phyloP scores from a whole-genome alignment of 64 coral and sea anemone genomes.

The Actinia equina region DNA sequence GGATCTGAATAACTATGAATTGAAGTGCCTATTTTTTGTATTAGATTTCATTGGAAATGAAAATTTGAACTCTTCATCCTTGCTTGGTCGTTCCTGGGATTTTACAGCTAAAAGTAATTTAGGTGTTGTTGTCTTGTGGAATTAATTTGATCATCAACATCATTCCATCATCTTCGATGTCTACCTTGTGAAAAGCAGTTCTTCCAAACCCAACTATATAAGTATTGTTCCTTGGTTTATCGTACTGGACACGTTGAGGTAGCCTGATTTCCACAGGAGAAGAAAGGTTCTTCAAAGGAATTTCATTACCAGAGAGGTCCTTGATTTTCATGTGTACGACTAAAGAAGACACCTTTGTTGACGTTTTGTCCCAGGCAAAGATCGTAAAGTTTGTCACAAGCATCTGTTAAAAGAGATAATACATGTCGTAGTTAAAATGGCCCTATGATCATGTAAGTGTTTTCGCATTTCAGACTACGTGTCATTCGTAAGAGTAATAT shows the following conservation, averaged over 20 bases:
- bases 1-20: background rate
- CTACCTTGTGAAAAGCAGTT: background rate
- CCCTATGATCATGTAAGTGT: too few relatives aligned
- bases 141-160: constrained; percentile 21
- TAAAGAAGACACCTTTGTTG: background rate
- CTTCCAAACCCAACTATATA: background rate
- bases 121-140: constrained; percentile 15
- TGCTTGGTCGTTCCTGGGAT: constrained; percentile 8
- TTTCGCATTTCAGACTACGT: too few relatives aligned
- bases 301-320: background rate
- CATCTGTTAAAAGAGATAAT: background rate
- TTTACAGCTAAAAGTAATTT: constrained; percentile 8
- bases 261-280: background rate
- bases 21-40: background rate
- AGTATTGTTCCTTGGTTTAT: background rate
- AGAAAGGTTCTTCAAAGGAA: background rate
- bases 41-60: background rate
- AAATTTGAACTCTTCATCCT: constrained; percentile 11
- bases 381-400: constrained; percentile 3
- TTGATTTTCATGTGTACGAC: background rate
- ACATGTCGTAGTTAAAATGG: too few relatives aligned
- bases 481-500: too few relatives aligned
- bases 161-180: background rate
- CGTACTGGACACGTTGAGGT: background rate
- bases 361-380: constrained; percentile 12